These are phyloP conservation scores for Spodoptera frugiperda DNA, from an alignment of 1,140 invertebrate genomes.

Conservation along the genomic window DNA sequence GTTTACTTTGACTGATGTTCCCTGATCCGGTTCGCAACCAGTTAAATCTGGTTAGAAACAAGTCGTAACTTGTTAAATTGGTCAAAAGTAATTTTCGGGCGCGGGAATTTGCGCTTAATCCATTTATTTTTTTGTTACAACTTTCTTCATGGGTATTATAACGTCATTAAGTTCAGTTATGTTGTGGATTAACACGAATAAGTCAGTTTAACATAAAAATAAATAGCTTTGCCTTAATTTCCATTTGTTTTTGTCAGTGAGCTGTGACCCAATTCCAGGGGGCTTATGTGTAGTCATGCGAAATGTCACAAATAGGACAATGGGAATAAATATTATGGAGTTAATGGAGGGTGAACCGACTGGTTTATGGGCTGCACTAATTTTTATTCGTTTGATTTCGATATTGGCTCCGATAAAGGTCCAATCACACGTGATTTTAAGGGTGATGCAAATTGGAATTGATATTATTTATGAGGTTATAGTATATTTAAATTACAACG, in stretches of 20 bases:
- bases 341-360: conserved; percentile 10
- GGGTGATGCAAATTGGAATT: no score
- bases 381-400: conserved; percentile 16
- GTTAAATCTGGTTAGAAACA: conserved; percentile 34
- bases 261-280: conserved; percentile 25
- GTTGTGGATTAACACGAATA: conserved; percentile 55
- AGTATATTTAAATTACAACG: no score
- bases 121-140: conserved; percentile 44
- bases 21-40: conserved; percentile 22
- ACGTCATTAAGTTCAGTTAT: conserved; percentile 51
- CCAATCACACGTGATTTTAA: no score
- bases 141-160: conserved; percentile 56
- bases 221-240: conserved; percentile 29
- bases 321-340: conserved; percentile 21
- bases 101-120: conserved; percentile 6
- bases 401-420: background rate
- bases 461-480: no score
- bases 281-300: conserved; percentile 28
- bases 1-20: conserved; percentile 39
- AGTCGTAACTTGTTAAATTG: conserved; percentile 36
- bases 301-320: conserved; percentile 32
- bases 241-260: conserved; percentile 42
- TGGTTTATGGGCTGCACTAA: conserved; percentile 22
- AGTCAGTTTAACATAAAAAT: conserved; percentile 49
- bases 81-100: conserved; percentile 22